Conservation (phyloP, 2,113 vertebrate genomes). For the Gadus chalcogrammus region DNA sequence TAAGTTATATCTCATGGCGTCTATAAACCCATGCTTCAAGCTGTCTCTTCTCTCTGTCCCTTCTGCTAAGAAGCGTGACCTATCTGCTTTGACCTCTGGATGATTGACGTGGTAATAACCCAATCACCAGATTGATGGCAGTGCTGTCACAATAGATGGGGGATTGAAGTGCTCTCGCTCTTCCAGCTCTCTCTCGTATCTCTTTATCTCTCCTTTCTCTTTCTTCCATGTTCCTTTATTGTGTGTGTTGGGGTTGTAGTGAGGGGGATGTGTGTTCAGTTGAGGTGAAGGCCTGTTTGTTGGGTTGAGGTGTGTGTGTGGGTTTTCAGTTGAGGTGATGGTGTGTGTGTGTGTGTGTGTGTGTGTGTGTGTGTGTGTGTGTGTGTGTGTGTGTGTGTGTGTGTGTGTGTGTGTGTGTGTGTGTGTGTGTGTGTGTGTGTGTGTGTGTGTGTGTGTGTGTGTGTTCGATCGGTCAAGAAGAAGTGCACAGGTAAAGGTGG, state of each 20-base stretch:
- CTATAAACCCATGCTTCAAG: not conserved
- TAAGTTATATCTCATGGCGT: constrained; percentile 64
- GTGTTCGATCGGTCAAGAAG: not conserved
- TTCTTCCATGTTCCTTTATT: constrained; percentile 45
- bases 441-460: constrained; percentile 29
- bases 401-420: constrained; percentile 30
- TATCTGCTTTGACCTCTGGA: constrained; percentile 77
- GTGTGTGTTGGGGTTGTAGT: constrained; percentile 39
- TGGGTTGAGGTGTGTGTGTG: constrained; percentile 13
- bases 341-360: constrained; percentile 32
- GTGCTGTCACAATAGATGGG: constrained; percentile 74
- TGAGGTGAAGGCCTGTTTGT: not conserved
- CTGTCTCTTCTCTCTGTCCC: constrained; percentile 20
- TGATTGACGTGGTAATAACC: constrained; percentile 88
- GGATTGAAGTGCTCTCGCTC: constrained; percentile 69
- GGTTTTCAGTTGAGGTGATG: constrained; percentile 25
- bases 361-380: not conserved
- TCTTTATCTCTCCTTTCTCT: constrained; percentile 42
- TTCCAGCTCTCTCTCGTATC: constrained; percentile 18
- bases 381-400: constrained; percentile 24
- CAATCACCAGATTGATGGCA: constrained; percentile 77
- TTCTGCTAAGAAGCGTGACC: constrained; percentile 47
- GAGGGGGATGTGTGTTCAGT: constrained; percentile 10
- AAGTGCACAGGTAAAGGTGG: not conserved
- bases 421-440: constrained; percentile 42